phyloP scores from a whole-genome alignment of 37 sponge, comb jelly and placozoan genomes.

The Theonella swinhoei region DNA sequence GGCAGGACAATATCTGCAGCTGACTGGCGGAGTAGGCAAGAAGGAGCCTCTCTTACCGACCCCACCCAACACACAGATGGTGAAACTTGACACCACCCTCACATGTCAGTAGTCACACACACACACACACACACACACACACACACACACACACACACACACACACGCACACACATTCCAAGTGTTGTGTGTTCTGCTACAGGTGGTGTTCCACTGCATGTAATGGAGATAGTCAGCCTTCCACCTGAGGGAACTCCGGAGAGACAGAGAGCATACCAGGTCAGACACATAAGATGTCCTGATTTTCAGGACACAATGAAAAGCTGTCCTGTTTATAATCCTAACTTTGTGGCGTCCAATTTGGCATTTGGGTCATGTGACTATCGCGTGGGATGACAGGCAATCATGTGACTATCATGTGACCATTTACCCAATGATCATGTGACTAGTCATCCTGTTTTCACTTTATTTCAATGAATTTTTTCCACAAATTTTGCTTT shows the following conservation, averaged over 20 bases:
- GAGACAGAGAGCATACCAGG: constrained; percentile 16
- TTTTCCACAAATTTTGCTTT: too few species aligned
- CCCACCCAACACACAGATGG: constrained; percentile 56
- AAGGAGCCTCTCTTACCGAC: constrained; percentile 79
- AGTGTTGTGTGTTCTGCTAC: not conserved
- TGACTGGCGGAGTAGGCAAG: constrained; percentile 11
- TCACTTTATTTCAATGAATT: too few species aligned
- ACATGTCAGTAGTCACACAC: constrained; percentile 55
- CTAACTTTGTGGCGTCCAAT: too few species aligned
- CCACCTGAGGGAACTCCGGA: constrained; percentile 58
- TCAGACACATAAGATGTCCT: not conserved
- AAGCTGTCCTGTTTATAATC: too few species aligned
- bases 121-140: too few species aligned
- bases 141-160: not conserved
- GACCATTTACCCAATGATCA: too few species aligned
- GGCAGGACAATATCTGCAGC: not conserved
- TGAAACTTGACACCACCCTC: constrained; percentile 62
- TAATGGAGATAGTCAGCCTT: constrained; percentile 62
- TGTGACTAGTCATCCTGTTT: too few species aligned
- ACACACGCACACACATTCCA: not conserved
- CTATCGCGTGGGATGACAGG: too few species aligned
- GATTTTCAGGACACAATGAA: too few species aligned
- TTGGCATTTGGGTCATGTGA: too few species aligned
- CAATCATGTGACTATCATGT: too few species aligned
- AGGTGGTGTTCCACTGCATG: constrained; percentile 72